A percentile compares a stretch with the other conserved stretches of the same genome.
phyloP scores from a whole-genome alignment of 2,113 vertebrate genomes.

The Anthoscopus minutus region DNA sequence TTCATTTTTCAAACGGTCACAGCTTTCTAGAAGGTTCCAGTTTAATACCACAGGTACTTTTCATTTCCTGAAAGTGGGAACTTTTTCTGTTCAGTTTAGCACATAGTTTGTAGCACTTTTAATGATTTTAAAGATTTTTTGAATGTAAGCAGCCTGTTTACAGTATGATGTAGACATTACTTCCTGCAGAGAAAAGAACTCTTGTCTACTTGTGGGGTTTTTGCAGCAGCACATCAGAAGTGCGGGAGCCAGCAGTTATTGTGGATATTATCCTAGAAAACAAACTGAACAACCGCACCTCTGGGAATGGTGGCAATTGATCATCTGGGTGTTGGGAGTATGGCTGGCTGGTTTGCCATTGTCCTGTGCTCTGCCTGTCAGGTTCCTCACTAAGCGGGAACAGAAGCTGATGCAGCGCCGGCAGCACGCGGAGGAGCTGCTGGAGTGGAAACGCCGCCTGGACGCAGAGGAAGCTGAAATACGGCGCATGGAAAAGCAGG shows the following conservation, averaged over 20 bases:
- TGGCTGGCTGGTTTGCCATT: background rate
- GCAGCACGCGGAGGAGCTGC: conserved; percentile 86
- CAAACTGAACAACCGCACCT: background rate
- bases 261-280: background rate
- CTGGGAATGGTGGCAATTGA: background rate
- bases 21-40: conserved; percentile 25
- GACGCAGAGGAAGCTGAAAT: conserved; percentile 92
- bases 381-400: conserved; percentile 94
- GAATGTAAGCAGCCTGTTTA: background rate
- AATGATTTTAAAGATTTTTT: background rate
- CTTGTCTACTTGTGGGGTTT: background rate
- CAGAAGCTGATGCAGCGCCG: conserved; percentile 92
- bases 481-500: conserved; percentile 87
- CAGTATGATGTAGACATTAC: background rate
- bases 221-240: background rate
- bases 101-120: background rate
- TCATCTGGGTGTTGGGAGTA: background rate
- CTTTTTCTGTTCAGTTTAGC: background rate
- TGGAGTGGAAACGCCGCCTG: conserved; percentile 89
- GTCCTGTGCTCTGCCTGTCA: conserved; percentile 42
- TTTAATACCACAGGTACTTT: background rate
- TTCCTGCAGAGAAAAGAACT: background rate
- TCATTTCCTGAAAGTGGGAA: background rate
- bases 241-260: background rate
- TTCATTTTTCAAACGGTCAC: background rate